Evolutionary conservation across 2,113 vertebrate species (phyloP).

Genomic region (Dermatemys mawii): DNA sequence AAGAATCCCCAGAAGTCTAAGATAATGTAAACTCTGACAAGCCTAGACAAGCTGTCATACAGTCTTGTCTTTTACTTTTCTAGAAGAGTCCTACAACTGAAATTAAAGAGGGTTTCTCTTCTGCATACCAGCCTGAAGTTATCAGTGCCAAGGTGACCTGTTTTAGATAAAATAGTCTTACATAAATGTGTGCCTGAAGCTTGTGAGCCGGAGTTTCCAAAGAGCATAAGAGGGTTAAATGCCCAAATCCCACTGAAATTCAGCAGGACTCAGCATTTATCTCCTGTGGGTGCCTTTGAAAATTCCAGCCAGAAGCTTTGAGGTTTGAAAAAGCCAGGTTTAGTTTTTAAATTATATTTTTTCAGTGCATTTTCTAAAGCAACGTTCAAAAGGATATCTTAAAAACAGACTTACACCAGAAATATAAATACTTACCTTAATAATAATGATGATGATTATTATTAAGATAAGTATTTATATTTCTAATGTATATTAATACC

Average conservation of each 20-base stretch:
- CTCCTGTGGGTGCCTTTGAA: neutral
- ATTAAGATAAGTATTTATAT: no score
- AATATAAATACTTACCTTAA: neutral
- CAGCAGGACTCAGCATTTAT: neutral
- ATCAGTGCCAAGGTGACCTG: neutral
- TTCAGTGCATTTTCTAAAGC: neutral
- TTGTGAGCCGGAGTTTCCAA: neutral
- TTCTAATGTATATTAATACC: no score
- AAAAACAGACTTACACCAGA: neutral
- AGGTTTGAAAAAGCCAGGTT: neutral
- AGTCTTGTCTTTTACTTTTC: neutral
- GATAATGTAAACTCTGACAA: neutral
- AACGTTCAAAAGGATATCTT: neutral
- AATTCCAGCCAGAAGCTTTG: neutral
- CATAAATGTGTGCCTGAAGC: neutral
- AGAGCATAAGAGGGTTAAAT: rapidly evolving
- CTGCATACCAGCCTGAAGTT: neutral
- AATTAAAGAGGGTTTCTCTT: neutral
- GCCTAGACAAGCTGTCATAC: neutral
- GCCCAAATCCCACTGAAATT: neutral
- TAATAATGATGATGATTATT: neutral
- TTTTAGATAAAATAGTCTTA: neutral
- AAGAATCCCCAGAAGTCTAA: neutral
- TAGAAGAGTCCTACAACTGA: neutral
- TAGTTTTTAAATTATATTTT: neutral